These are phyloP conservation scores for Megaptera novaeangliae DNA, from an alignment of 2,113 vertebrate genomes.

Conservation along the genomic window DNA sequence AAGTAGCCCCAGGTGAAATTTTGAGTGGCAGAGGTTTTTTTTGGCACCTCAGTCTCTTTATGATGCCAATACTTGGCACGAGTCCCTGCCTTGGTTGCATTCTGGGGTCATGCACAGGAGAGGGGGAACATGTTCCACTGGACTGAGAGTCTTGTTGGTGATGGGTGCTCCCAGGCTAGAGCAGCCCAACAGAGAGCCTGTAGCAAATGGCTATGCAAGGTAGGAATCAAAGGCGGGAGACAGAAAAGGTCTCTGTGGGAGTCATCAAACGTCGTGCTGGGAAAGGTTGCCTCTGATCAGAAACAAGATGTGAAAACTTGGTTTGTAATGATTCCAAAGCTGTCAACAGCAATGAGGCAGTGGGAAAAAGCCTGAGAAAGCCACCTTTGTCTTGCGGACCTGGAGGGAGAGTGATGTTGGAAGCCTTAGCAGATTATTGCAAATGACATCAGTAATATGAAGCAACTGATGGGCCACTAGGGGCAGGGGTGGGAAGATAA, in stretches of 20 bases:
- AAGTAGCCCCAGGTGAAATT: neutral
- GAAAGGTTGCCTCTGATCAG: neutral
- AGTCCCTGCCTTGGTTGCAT: neutral
- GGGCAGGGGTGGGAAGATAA: neutral
- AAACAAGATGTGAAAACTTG: neutral
- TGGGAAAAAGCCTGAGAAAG: neutral
- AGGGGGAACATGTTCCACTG: neutral
- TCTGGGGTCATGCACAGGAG: neutral
- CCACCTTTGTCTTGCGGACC: neutral
- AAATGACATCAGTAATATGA: neutral
- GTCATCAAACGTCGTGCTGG: neutral
- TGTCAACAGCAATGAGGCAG: neutral
- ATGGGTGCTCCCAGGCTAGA: neutral
- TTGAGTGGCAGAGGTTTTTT: neutral
- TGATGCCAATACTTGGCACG: neutral
- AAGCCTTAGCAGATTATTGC: neutral
- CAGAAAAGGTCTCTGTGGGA: neutral
- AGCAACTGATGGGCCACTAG: neutral
- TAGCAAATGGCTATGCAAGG: neutral
- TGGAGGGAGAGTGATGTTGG: neutral
- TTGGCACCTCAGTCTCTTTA: neutral
- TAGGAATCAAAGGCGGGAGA: neutral
- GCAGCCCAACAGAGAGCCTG: neutral
- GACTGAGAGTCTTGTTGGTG: neutral
- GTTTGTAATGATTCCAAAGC: neutral